Base-by-base conservation (phyloP, 2,113 vertebrate genomes). In the Oncorhynchus masou region DNA sequence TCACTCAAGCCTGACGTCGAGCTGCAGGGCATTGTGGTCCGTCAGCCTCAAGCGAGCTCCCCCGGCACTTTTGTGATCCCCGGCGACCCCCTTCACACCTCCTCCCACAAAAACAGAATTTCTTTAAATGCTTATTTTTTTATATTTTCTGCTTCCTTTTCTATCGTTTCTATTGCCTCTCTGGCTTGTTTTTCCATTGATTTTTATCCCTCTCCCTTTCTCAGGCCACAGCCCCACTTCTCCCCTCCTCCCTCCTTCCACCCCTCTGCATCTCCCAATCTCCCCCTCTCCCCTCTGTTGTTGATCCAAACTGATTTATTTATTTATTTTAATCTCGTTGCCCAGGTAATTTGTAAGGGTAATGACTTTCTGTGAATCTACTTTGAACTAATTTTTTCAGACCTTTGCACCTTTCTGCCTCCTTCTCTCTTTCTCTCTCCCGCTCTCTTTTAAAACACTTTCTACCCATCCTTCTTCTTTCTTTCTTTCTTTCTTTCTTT, bases 341-440 rank as follows among this genome's bases (percentile, higher is more conserved):
- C 94, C 93, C 95, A 94, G 93, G 95, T 96, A 95, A 97, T 96
- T 96, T 96, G 94, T 94, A 94, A 9, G 39, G 9, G 39, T 45
- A 45, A 45, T 45, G 39, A 45, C 8, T 45, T 11, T 45, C 8
- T 11, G 2, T 45, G 39, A 45, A 45, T 45, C 39, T 45, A 45
- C 39, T 45, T 45, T 45, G 39, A 45, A 45, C 39, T 11, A 2
- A 9, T 45, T 45, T 45, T 45, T 45, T 45, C 39, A 45, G 39
- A 45, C 39, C 39, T 8, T 39, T 39, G 39, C 39, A 9, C 39
- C 8, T 45, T 45, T 45, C 39, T 11, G 39, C 9, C 69, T 54
- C 12, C 49, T 22, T 25, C 39, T 7, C 11, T 70, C 1, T n/a
- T 4, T n/a, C 68, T 13, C 34, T 20, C 67, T 22, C 68, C 64